Base-by-base conservation (phyloP, 2,888 invertebrate species). In the Philonicus albiceps region DNA sequence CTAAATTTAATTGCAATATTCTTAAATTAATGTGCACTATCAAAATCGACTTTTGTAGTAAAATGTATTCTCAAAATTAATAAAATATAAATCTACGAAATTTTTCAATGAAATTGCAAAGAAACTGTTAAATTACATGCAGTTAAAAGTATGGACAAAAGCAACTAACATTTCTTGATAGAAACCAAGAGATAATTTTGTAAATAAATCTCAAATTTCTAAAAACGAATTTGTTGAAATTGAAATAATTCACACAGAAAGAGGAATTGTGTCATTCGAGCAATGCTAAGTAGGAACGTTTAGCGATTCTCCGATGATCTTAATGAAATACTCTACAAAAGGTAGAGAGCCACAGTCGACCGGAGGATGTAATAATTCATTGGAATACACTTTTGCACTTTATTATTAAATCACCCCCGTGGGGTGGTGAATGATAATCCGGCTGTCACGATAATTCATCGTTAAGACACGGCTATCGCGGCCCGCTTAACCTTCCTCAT, bases 361-460 rank as follows among this genome's bases (percentile, higher is more conserved):
- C 55, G n/a, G 22, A 55, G 55, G 74, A 53, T 31, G 53, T 31
- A 49, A 80, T 83, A 83, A 83, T 83, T 83, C 83, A 83, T 64
- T 83, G 55, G 64, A 85, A 85, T 76, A 78, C 86, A 78, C 76
- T 86, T 86, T 86, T 86, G 55, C 86, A 86, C 86, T 86, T 87
- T 81, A 86, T 86, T 86, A 87, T 86, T 86, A 81, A 87, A 86
- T 87, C 86, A 86, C 81, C 86, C 75, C 81, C 78, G 43, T 37
- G 74, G 76, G 86, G 64, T 86, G 43, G 86, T 27, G 53, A 84
- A 86, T 88, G 87, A 87, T 88, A 88, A 88, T 88, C 88, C 88
- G 86, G 72, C 87, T 87, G 88, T 88, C 87, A 87, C 87, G 88
- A 88, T 88, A 88, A 88, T 88, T 88, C 88, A 88, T 88, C 86